phyloP scores from a whole-genome alignment of 2,888 invertebrate genomes.

The Zaprionus bogoriensis region DNA sequence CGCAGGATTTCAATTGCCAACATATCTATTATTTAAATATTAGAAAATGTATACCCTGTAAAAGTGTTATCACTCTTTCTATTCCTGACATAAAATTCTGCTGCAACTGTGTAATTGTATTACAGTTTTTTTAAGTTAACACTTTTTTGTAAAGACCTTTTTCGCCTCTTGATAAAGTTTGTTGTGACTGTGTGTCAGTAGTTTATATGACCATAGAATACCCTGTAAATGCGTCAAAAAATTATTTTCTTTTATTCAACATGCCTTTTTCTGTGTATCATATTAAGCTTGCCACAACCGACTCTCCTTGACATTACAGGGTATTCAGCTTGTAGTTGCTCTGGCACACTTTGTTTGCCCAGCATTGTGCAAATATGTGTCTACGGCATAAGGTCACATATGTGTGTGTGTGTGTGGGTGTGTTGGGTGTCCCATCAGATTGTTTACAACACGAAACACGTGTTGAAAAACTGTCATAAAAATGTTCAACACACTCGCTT shows the following conservation, averaged over 20 bases:
- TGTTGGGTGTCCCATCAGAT: slow-evolving; percentile 50
- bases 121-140: too few species aligned
- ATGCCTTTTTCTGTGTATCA: background rate
- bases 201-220: too few species aligned
- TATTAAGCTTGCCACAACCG: too few species aligned
- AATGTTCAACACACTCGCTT: slow-evolving; percentile 35
- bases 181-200: too few species aligned
- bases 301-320: background rate
- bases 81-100: too few species aligned
- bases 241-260: background rate
- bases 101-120: too few species aligned
- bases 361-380: slow-evolving; percentile 46
- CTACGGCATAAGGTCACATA: slow-evolving; percentile 26
- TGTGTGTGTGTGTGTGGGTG: slow-evolving; percentile 3
- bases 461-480: slow-evolving; percentile 59
- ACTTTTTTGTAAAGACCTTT: too few species aligned
- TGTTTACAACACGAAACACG: slow-evolving; percentile 72
- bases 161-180: too few species aligned
- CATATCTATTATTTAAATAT: too few species aligned
- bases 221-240: too few species aligned
- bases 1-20: too few species aligned
- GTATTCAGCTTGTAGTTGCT: slow-evolving; percentile 1
- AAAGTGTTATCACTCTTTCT: too few species aligned
- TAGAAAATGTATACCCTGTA: background rate
- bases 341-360: background rate